These are phyloP conservation scores for Nycticebus coucang DNA, from an alignment of 2,113 vertebrate species.

Conservation along the genomic window DNA sequence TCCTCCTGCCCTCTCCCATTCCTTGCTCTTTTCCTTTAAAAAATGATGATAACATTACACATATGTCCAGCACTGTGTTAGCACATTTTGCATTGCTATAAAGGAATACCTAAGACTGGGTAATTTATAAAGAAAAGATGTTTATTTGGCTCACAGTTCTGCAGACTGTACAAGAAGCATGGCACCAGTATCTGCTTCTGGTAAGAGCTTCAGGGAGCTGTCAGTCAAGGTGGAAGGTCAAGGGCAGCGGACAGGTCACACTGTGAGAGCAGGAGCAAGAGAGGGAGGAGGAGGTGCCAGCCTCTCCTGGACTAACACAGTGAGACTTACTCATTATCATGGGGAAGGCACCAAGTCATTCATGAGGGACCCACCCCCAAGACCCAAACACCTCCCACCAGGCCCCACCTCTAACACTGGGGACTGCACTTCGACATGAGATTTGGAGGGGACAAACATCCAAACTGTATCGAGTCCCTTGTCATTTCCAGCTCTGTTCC, in stretches of 20 bases:
- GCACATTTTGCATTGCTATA: not conserved
- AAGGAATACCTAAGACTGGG: not conserved
- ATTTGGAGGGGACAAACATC: not conserved
- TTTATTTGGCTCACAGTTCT: not conserved
- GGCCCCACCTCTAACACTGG: not conserved
- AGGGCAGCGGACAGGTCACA: not conserved
- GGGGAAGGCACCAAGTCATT: no score
- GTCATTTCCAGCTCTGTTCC: not conserved
- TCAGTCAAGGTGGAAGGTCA: not conserved
- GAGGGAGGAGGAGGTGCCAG: not conserved
- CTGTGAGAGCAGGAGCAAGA: not conserved
- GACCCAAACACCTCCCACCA: not conserved
- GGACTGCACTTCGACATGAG: not conserved
- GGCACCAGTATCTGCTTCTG: not conserved
- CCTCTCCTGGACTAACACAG: not conserved
- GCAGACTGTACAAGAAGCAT: not conserved
- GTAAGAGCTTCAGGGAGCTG: not conserved
- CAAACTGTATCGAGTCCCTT: not conserved
- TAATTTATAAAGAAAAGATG: not conserved
- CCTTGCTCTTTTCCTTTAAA: not conserved
- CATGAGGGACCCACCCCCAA: not conserved
- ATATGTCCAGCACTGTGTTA: not conserved
- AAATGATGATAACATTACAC: not conserved
- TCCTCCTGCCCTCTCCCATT: no score
- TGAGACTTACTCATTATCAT: no score